phyloP scores from a whole-genome alignment of 2,888 invertebrate species.

The Craniophora ligustri region DNA sequence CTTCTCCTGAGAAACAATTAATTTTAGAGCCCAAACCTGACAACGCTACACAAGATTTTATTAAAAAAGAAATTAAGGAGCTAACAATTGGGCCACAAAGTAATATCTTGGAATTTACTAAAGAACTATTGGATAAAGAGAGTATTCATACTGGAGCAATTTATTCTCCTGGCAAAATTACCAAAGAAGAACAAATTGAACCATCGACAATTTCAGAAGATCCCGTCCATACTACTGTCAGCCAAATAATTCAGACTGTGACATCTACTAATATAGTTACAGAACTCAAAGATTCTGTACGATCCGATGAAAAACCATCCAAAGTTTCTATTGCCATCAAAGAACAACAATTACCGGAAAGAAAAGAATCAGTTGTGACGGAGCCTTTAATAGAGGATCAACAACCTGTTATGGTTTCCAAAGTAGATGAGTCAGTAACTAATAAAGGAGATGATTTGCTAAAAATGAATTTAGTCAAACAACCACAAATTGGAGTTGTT shows the following conservation, averaged over 20 bases:
- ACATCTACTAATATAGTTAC: neutral
- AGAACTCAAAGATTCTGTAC: neutral
- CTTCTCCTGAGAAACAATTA: conserved; percentile 3
- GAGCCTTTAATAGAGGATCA: neutral
- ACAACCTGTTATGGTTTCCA: conserved; percentile 10
- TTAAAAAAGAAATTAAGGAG: conserved; percentile 25
- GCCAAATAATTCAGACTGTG: conserved; percentile 6
- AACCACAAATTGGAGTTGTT: conserved; percentile 42
- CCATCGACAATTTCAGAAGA: neutral
- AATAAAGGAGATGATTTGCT: conserved; percentile 33
- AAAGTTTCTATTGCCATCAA: conserved; percentile 33
- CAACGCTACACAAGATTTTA: conserved; percentile 15
- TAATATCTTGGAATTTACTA: conserved; percentile 51
- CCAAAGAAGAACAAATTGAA: conserved; percentile 6
- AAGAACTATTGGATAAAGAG: conserved; percentile 60
- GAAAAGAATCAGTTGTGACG: neutral
- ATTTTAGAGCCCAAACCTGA: conserved; percentile 3
- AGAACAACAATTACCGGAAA: conserved; percentile 23
- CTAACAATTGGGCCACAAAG: conserved; percentile 29
- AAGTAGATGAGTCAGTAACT: conserved; percentile 34
- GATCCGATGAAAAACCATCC: conserved; percentile 8
- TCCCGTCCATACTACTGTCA: conserved; percentile 3
- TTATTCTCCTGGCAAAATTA: conserved; percentile 15
- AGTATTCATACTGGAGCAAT: conserved; percentile 40
- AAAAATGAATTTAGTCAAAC: conserved; percentile 37